Conservation (phyloP, 30 jellyfish, hydroid and myxozoan genomes). For the Hydractinia symbiolongicarpus region DNA sequence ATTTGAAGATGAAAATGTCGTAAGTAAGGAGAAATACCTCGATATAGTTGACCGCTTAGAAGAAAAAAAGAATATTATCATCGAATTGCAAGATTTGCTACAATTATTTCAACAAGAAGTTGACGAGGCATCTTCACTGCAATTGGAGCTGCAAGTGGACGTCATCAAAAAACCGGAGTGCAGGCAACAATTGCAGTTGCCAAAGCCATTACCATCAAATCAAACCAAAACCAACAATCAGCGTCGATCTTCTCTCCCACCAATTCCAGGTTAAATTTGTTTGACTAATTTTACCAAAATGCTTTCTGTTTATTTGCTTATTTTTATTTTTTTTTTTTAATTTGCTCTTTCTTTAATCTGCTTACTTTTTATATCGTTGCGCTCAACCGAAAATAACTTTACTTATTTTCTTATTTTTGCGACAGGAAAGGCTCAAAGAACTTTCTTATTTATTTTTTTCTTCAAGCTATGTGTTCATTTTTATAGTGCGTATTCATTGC, state of each 20-base stretch:
- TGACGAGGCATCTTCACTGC: background rate
- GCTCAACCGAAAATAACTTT: too few relatives aligned
- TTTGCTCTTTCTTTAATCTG: too few relatives aligned
- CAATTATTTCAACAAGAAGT: slow-evolving; percentile 4
- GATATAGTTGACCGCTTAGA: slow-evolving; percentile 1
- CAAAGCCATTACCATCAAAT: slow-evolving; percentile 11
- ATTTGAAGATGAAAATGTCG: background rate
- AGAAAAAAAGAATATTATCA: background rate
- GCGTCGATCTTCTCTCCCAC: slow-evolving; percentile 15
- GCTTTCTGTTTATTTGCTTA: background rate
- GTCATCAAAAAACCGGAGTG: background rate
- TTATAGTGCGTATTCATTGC: too few relatives aligned
- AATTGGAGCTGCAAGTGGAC: background rate
- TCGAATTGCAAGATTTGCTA: slow-evolving; percentile 13
- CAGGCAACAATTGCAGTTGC: slow-evolving; percentile 5
- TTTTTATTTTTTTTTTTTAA: too few relatives aligned
- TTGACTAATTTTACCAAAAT: background rate
- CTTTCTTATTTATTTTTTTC: too few relatives aligned
- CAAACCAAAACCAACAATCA: background rate
- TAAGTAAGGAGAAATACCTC: slow-evolving; percentile 10
- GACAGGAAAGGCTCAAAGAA: too few relatives aligned
- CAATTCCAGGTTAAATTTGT: background rate
- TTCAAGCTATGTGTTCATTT: too few relatives aligned
- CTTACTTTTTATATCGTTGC: too few relatives aligned
- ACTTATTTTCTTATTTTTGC: too few relatives aligned